Evolutionary conservation across 2,888 invertebrate species (phyloP).

Genomic region (Yponomeuta cagnagella): DNA sequence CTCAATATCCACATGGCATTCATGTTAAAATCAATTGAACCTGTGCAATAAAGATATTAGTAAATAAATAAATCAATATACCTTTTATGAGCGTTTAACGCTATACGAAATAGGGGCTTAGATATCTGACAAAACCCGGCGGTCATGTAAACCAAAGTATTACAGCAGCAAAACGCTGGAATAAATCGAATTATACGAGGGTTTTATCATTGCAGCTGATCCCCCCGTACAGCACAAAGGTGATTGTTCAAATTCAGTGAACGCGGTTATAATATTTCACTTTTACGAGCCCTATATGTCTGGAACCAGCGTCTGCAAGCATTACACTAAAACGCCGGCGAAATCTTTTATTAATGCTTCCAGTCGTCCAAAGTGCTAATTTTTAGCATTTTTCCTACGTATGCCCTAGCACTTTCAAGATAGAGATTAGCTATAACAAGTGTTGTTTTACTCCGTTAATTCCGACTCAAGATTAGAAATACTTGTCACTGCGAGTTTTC

Average conservation of each 20-base stretch:
- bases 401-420: not conserved
- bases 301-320: conserved; percentile 57
- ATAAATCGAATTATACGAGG: conserved; percentile 15
- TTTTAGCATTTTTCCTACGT: not conserved
- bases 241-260: conserved; percentile 68
- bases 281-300: conserved; percentile 65
- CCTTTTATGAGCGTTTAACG: no score
- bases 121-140: no score
- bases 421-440: no score
- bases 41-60: no score
- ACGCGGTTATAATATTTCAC: conserved; percentile 67
- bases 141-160: no score
- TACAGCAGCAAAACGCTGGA: not conserved
- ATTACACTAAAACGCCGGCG: not conserved
- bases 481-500: no score
- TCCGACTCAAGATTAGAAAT: no score
- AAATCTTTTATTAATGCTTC: conserved; percentile 15
- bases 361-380: conserved; percentile 1
- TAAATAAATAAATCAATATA: no score
- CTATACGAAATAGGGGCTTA: no score
- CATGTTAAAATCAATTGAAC: no score
- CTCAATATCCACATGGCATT: no score
- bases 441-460: no score
- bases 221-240: conserved; percentile 21
- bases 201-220: conserved; percentile 14